Percentiles rank a stretch among this genome's conserved stretches.
Evolutionary conservation across 1,140 invertebrate species (phyloP).

Genomic region (Neodiprion virginianus): DNA sequence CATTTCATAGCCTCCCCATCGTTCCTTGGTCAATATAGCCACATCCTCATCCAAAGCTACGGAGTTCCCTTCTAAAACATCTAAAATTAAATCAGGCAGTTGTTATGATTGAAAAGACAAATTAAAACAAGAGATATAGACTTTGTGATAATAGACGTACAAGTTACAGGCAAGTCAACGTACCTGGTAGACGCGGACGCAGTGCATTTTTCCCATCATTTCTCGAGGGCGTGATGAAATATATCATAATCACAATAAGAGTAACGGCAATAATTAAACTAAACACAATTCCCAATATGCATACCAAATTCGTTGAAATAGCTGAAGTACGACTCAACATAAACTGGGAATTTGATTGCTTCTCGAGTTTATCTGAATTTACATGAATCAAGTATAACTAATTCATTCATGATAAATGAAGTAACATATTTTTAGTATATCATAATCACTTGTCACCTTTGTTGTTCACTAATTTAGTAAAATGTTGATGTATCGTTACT

Average conservation of each 20-base stretch:
- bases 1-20: neutral
- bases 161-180: too few relatives aligned
- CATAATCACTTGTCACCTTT: too few relatives aligned
- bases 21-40: slow-evolving; percentile 1
- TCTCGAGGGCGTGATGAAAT: neutral
- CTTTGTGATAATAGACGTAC: neutral
- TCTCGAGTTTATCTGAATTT: neutral
- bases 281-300: neutral
- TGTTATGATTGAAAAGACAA: neutral
- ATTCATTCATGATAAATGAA: too few relatives aligned
- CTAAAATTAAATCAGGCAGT: too few relatives aligned
- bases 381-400: too few relatives aligned
- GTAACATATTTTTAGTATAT: too few relatives aligned
- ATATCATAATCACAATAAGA: neutral
- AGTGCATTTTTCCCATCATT: too few relatives aligned
- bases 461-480: too few relatives aligned
- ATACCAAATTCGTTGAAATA: neutral
- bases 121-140: neutral
- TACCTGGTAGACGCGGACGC: too few relatives aligned
- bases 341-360: neutral
- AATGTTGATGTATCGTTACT: slow-evolving; percentile 55
- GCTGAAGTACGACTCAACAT: neutral
- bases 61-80: too few relatives aligned
- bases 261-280: neutral
- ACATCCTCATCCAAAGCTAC: neutral